These are phyloP conservation scores for Oryzias sinensis DNA, from an alignment of 2,797 vertebrate genomes.

Conservation along the genomic window DNA sequence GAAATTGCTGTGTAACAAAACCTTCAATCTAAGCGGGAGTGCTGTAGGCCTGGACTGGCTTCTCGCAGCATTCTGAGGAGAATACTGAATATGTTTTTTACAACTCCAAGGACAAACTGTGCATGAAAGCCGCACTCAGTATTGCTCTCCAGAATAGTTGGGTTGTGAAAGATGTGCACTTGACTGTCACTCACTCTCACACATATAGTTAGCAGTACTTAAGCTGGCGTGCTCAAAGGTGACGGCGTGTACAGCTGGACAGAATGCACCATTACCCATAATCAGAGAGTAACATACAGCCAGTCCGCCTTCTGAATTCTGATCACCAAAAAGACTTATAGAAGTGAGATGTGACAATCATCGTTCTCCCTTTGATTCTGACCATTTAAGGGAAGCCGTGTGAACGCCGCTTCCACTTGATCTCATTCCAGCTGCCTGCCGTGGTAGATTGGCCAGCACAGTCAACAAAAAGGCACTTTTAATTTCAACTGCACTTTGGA, in stretches of 20 bases:
- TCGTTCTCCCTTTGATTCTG: too few species aligned
- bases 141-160: conserved; percentile 11
- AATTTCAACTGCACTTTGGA: too few species aligned
- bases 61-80: conserved; percentile 5
- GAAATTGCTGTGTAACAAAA: too few species aligned
- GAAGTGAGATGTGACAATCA: not conserved
- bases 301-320: not conserved
- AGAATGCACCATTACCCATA: conserved; percentile 21
- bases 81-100: conserved; percentile 25
- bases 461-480: too few species aligned
- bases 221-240: conserved; percentile 23
- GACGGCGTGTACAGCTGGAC: conserved; percentile 24
- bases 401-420: too few species aligned
- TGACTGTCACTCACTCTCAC: conserved; percentile 15
- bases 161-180: conserved; percentile 20
- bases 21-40: too few species aligned
- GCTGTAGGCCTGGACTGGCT: not conserved
- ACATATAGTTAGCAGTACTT: conserved; percentile 22
- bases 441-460: too few species aligned
- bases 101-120: conserved; percentile 38
- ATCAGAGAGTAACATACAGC: conserved; percentile 22
- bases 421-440: too few species aligned
- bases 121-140: conserved; percentile 39
- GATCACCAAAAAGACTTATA: not conserved
- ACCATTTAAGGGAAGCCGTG: too few species aligned